These are phyloP conservation scores for Hartigia nigra DNA, from an alignment of 2,888 invertebrate species.

Conservation along the genomic window DNA sequence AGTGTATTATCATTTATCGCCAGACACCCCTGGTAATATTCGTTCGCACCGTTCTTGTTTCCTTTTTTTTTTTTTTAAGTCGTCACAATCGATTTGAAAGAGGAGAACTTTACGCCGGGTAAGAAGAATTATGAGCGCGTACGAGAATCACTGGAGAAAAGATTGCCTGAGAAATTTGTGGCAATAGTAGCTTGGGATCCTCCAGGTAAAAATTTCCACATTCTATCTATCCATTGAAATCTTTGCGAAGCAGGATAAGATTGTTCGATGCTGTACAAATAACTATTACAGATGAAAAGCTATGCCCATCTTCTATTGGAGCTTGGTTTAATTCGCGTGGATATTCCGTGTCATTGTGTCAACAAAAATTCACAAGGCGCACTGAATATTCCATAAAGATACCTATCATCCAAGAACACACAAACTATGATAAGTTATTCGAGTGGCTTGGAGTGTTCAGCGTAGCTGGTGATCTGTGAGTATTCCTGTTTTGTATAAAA, in stretches of 20 bases:
- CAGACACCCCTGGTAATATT: not conserved
- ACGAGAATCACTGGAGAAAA: slow-evolving; percentile 58
- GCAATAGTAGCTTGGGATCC: slow-evolving; percentile 70
- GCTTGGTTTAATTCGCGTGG: slow-evolving; percentile 68
- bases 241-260: not conserved
- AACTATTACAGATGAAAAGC: slow-evolving; percentile 51
- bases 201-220: slow-evolving; percentile 53
- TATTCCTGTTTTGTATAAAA: slow-evolving; percentile 17
- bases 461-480: slow-evolving; percentile 64
- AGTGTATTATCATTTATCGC: slow-evolving; percentile 2
- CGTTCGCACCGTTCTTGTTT: not conserved
- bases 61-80: slow-evolving; percentile 56
- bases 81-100: slow-evolving; percentile 68
- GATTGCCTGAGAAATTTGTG: slow-evolving; percentile 62
- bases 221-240: not conserved
- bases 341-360: slow-evolving; percentile 65
- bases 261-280: not conserved
- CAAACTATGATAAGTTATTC: slow-evolving; percentile 59
- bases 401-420: slow-evolving; percentile 58
- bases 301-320: slow-evolving; percentile 73
- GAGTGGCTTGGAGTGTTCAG: slow-evolving; percentile 72
- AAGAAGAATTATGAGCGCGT: slow-evolving; percentile 67
- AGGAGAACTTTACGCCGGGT: slow-evolving; percentile 64
- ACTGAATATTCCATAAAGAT: slow-evolving; percentile 62
- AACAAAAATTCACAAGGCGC: slow-evolving; percentile 59